Conservation (phyloP, 2,113 vertebrate genomes). For the Salvelinus sp. region DNA sequence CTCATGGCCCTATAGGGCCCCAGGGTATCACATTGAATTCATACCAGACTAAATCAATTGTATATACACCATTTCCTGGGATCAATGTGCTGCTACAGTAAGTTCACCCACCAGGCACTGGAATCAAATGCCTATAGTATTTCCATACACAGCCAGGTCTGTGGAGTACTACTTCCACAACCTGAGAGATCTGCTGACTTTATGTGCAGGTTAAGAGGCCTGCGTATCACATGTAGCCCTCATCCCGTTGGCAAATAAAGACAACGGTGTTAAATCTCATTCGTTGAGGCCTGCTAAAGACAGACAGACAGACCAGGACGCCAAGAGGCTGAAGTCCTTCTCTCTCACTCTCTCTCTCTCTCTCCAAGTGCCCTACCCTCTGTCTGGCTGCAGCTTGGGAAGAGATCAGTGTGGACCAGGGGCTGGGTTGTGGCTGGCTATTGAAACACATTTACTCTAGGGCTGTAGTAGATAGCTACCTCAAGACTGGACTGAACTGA, state of each 20-base stretch:
- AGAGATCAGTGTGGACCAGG: conserved; percentile 38
- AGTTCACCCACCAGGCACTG: too few relatives aligned
- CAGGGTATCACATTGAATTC: too few relatives aligned
- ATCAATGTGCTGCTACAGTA: too few relatives aligned
- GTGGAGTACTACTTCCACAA: neutral
- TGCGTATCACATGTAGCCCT: conserved; percentile 41
- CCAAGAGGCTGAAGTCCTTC: neutral
- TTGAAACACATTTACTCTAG: conserved; percentile 48
- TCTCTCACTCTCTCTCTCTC: neutral
- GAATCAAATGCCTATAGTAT: too few relatives aligned
- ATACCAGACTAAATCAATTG: too few relatives aligned
- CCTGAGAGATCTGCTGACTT: neutral
- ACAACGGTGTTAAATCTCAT: conserved; percentile 28
- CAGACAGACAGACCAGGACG: neutral
- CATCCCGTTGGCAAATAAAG: conserved; percentile 41
- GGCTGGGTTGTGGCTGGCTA: conserved; percentile 35
- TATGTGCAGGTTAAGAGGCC: conserved; percentile 38
- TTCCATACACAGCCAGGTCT: neutral
- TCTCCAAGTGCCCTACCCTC: neutral
- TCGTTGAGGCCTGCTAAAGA: conserved; percentile 27
- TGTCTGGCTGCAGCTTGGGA: conserved; percentile 42
- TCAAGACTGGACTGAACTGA: too few relatives aligned
- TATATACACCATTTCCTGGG: too few relatives aligned
- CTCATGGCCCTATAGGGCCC: too few relatives aligned
- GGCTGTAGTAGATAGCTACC: too few relatives aligned